Base-by-base conservation (phyloP, 2,888 invertebrate species). In the Protophormia terraenovae region DNA sequence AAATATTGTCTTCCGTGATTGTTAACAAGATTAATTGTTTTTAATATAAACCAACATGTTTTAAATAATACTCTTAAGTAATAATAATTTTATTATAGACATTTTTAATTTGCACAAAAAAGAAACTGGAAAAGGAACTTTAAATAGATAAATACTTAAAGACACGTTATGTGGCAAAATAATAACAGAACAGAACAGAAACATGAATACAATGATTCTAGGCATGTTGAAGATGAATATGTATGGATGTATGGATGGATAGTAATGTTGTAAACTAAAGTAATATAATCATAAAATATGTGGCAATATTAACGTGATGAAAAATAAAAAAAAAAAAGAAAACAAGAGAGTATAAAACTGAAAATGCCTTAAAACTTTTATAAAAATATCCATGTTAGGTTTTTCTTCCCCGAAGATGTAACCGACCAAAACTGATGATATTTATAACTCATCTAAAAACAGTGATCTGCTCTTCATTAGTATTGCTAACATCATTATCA, bases 311-410 rank as follows among this genome's bases (percentile, higher is more conserved):
- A 29, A 27, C 3, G 24, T 38, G 27, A 32, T 60, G 35, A 55
- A 41, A 24, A 19, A 45, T 3, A 1, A 50, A 41, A 69, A 16
- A n/a, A 3, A 14, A 55, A 55, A 55, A 1, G 12, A 55, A 24
- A n/a, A 24, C 2, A 35, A 14, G 16, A 24, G 4, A 77, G 14
- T 32, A 24, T 7, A 16, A 58, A 19, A 67, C 27, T 5, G 22
- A 73, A 58, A 73, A 73, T 66, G 80, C 22, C 55, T 66, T 55
- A 45, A 66, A 66, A 55, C 16, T 38, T 64, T 80, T 66, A 29
- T 24, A 41, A 60, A 58, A 58, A 3, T 24, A 45, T 60, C 32
- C 32, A 29, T 41, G 41, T 41, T n/a, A 41, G 3, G 14, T 22
- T n/a, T 32, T n/a, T n/a, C 3, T 3, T 16, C 10, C 1, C 8